These are phyloP conservation scores for Thereva nobilitata DNA, from an alignment of 2,888 invertebrate species.

Conservation along the genomic window DNA sequence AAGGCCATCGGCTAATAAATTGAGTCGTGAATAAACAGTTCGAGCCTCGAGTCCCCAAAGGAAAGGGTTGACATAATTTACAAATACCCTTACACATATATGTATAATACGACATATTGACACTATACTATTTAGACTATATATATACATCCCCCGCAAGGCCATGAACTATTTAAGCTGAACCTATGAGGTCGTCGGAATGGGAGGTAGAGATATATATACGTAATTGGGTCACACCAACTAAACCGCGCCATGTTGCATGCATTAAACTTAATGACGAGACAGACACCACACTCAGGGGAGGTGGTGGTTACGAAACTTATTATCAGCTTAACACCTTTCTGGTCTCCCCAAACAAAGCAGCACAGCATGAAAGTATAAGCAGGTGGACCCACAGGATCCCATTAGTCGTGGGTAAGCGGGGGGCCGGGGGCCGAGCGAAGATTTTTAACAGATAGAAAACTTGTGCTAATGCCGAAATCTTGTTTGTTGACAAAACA, in stretches of 20 bases:
- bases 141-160: background rate
- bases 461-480: constrained; percentile 23
- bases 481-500: constrained; percentile 25
- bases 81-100: background rate
- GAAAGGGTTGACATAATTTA: constrained; percentile 34
- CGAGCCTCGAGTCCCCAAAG: constrained; percentile 17
- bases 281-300: constrained; percentile 23
- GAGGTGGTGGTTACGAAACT: constrained; percentile 9
- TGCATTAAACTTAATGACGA: constrained; percentile 33
- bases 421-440: constrained; percentile 1
- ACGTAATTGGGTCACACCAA: constrained; percentile 31
- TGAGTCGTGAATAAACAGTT: constrained; percentile 34
- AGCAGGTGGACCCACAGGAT: background rate
- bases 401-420: background rate
- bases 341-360: constrained; percentile 24
- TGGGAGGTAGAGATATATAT: constrained; percentile 2
- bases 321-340: constrained; percentile 29
- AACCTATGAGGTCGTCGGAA: background rate
- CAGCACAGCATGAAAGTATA: constrained; percentile 9
- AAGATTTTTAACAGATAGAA: constrained; percentile 19
- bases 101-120: background rate
- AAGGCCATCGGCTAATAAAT: constrained; percentile 15
- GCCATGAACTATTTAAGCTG: background rate
- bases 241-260: constrained; percentile 33
- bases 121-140: background rate